Conservation (phyloP, 23 tunicate genomes). For the Ascidia mentula region DNA sequence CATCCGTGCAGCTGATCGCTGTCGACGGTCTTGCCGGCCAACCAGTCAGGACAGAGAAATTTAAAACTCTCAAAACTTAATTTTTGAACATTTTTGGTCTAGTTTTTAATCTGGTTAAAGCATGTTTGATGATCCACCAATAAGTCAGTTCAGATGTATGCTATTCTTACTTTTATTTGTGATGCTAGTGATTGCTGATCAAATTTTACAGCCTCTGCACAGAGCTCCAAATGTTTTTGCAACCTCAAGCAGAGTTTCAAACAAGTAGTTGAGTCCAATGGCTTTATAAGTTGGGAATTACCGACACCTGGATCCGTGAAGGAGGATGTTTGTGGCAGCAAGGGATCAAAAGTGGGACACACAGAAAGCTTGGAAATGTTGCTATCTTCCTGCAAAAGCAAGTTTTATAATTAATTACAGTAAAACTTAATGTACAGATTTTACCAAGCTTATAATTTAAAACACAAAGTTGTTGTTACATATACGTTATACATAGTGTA, state of each 20-base stretch:
- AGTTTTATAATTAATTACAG: no score
- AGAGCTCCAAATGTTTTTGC: slow-evolving; percentile 62
- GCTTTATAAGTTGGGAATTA: slow-evolving; percentile 32
- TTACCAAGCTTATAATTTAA: no score
- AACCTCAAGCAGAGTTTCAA: slow-evolving; percentile 40
- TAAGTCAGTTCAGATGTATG: not conserved
- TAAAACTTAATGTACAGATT: no score
- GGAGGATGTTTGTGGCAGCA: slow-evolving; percentile 24
- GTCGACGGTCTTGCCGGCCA: no score
- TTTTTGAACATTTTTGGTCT: no score
- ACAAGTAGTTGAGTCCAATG: slow-evolving; percentile 43
- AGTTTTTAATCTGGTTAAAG: no score
- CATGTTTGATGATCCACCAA: no score
- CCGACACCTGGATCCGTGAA: slow-evolving; percentile 42
- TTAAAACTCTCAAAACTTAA: no score
- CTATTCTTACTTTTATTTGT: slow-evolving; percentile 30
- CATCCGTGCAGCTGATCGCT: no score
- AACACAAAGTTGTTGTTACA: no score
- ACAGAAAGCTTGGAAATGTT: slow-evolving; percentile 39
- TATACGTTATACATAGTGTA: no score
- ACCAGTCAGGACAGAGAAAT: no score
- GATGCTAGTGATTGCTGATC: slow-evolving; percentile 41
- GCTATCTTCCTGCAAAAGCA: slow-evolving; percentile 15
- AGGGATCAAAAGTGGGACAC: slow-evolving; percentile 79
- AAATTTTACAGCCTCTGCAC: slow-evolving; percentile 64